Base-by-base conservation (phyloP, 2,797 vertebrate genomes). In the Mormyrus hasselquistii region DNA sequence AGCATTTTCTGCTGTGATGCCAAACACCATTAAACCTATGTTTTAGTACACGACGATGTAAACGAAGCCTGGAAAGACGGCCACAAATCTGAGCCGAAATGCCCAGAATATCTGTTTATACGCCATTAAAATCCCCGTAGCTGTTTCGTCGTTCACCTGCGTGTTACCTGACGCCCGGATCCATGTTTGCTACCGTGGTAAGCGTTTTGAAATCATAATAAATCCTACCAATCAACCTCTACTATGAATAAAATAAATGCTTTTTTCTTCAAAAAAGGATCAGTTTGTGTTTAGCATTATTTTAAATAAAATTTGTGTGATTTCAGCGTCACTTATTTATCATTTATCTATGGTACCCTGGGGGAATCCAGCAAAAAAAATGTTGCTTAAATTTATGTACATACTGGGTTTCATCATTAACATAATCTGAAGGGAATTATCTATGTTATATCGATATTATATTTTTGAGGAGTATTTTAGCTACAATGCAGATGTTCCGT, bases 191-290 rank as follows among this genome's bases (percentile, higher is more conserved):
- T 93, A 93, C 62, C 90, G 90, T 59, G 83, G 90, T 93, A 92
- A 94, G 94, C 94, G 95, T 95, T 94, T 94, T 94, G 91, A 91
- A 89, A 49, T 25, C 29, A 76, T 22, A 44, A 73, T 87, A 55
- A 87, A 87, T 89, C 50, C 12, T 19, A 47, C 34, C 5, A 14
- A 44, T 10, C 29, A 14, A 82, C 29, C 29, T 34, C 19, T 82
- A n/a, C 69, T 49, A 22, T 10, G 4, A 50, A 22, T 50, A 84
- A 25, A 79, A 84, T 47, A 50, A 84, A 41, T 50, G 22, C 3
- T 2, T 50, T 82, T 82, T 50, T 25, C 1, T 50, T 25, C 5
- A 50, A 84, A 84, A 50, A 22, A 2, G 19, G 8, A 25, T 25
- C 19, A 47, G 19, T 83, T 83, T 49, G 34, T 76, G 34, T 34